Percentiles rank a stretch among this genome's conserved stretches.
Conservation (phyloP, 2,797 vertebrate species). For the Cryptoprocta ferox region DNA sequence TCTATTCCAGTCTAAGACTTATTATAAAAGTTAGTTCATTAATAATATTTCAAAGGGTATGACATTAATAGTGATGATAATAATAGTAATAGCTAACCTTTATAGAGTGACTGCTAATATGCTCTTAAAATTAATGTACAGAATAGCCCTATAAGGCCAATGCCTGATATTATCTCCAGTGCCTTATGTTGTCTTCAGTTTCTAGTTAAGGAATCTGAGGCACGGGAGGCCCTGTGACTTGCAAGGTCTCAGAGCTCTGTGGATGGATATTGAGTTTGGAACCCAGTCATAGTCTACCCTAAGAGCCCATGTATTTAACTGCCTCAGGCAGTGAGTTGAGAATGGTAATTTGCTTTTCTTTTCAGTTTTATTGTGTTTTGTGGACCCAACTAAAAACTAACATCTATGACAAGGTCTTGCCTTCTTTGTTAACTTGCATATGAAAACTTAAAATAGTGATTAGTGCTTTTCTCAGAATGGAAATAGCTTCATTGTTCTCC, state of each 20-base stretch:
- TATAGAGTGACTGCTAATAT: constrained; percentile 41
- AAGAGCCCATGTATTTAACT: background rate
- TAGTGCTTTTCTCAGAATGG: constrained; percentile 22
- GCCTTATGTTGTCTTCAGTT: background rate
- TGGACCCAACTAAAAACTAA: background rate
- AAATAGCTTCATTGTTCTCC: background rate
- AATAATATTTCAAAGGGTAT: background rate
- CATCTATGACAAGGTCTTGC: background rate
- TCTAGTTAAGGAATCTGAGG: background rate
- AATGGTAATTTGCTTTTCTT: background rate
- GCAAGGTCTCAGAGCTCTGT: background rate
- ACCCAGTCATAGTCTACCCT: background rate
- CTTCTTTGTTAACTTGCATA: constrained; percentile 33
- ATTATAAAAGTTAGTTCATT: constrained; percentile 38
- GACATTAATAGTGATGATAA: background rate
- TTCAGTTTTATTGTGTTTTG: background rate
- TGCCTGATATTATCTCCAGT: background rate
- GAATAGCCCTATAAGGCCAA: background rate
- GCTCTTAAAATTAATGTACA: background rate
- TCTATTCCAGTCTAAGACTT: constrained; percentile 6
- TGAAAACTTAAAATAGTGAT: constrained; percentile 49
- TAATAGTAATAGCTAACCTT: background rate
- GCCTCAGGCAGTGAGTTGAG: background rate
- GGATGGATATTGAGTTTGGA: background rate
- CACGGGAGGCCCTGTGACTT: background rate